Conservation (phyloP, 35 echinoderm and acorn worm genomes). For the Ptychodera flava region DNA sequence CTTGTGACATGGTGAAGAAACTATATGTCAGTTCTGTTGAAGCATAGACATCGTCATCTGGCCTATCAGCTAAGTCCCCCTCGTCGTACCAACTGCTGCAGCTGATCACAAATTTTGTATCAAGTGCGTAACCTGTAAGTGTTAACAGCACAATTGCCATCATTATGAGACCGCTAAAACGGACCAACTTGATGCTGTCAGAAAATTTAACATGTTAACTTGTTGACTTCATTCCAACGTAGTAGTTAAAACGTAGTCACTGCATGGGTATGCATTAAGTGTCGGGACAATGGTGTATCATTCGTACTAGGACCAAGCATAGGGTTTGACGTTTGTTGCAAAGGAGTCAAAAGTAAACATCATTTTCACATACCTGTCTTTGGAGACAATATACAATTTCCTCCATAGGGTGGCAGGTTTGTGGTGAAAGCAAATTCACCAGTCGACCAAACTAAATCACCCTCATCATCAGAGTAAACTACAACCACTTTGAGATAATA, state of each 20-base stretch:
- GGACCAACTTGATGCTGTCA: no score
- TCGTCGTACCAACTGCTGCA: not conserved
- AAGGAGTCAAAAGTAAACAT: no score
- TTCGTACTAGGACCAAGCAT: no score
- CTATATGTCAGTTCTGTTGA: not conserved
- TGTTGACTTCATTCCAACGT: no score
- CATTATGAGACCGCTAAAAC: no score
- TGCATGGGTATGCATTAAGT: no score
- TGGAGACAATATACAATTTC: not conserved
- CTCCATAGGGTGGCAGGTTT: not conserved
- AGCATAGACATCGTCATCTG: not conserved
- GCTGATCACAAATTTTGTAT: not conserved
- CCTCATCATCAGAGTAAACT: not conserved
- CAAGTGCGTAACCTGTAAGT: not conserved
- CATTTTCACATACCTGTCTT: not conserved
- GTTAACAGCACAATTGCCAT: no score
- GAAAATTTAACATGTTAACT: no score
- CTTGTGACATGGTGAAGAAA: not conserved
- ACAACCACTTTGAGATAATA: not conserved
- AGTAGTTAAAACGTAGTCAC: no score
- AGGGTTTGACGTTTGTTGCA: no score
- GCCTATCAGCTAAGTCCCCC: not conserved
- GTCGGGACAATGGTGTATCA: no score
- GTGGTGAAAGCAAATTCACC: not conserved
- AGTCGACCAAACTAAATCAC: not conserved